Evolutionary conservation across 2,888 invertebrate species (phyloP), one percentile per base, ranked within the genome.

Genomic region (Druceiella hillmani): DNA sequence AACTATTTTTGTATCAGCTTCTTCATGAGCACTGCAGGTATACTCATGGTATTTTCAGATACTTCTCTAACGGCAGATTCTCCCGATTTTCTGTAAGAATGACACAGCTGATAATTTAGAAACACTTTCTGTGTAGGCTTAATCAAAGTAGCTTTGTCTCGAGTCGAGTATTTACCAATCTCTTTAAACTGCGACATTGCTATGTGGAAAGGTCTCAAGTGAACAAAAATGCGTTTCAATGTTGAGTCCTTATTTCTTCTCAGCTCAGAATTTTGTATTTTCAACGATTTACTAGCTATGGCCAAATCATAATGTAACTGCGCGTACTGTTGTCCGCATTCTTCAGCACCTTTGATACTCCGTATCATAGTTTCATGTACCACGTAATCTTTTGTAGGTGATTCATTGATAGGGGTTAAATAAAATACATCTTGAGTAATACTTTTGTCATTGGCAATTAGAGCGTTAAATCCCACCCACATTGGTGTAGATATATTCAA

Each of bases 341-440:
- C 52, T 32, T 36, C 26, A 36, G 49, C 49, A 27, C 50, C 41
- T 43, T 50, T 45, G 34, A 44, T 44, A 22, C 41, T 40, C 44
- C 45, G 46, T 22, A 12, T 27, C 53, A 53, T 48, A 22, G 55
- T 56, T 41, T 51, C 45, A 3, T 24, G 6, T 17, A 45, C 40
- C 16, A 36, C 36, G 10, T n/a, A 26, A 32, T 37, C 26, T 11
- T 42, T 33, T 14, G 46, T 45, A 14, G 46, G 44, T 29, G 46
- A 42, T 26, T 34, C 31, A 42, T 46, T 46, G 17, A 46, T 46
- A 14, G 46, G 33, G n/a, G 40, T 38, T 28, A 46, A 37, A 36
- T 46, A 45, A 32, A 17, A 42, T 15, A 36, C 10, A 31, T 34
- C 29, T 36, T 42, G 41, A 13, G 13, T 28, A 7, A 15, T 22